Percentiles rank a stretch among this genome's conserved stretches.
Evolutionary conservation across 2,797 vertebrate genomes (phyloP).

Genomic region (Nyctibius grandis): DNA sequence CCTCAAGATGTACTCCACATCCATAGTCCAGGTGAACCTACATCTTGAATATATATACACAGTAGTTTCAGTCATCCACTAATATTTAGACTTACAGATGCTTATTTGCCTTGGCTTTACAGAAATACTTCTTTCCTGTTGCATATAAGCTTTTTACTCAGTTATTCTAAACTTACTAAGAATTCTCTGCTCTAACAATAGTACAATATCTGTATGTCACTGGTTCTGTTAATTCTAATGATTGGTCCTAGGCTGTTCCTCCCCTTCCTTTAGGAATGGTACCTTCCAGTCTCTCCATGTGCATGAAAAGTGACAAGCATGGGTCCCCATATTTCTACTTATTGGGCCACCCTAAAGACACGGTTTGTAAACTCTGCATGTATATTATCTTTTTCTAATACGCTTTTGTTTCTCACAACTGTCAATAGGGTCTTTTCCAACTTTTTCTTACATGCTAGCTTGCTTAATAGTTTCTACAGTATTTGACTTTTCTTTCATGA

Average conservation of each 20-base stretch:
- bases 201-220: constrained; percentile 86
- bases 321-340: constrained; percentile 99
- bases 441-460: constrained; percentile 49
- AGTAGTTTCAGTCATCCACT: constrained; percentile 64
- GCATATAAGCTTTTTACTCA: constrained; percentile 69
- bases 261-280: constrained; percentile 99
- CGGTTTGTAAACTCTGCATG: constrained; percentile 98
- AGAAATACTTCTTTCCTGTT: constrained; percentile 71
- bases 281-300: constrained; percentile 99
- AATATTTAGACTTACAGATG: constrained; percentile 77
- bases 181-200: constrained; percentile 84
- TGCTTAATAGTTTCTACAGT: constrained; percentile 20
- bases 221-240: constrained; percentile 98
- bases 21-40: constrained; percentile 11
- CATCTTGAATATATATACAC: constrained; percentile 25
- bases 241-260: constrained; percentile 99
- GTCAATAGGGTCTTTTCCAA: constrained; percentile 57
- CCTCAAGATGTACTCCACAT: constrained; percentile 69
- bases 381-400: constrained; percentile 83
- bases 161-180: constrained; percentile 79
- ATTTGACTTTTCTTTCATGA: neutral
- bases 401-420: constrained; percentile 64
- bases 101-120: constrained; percentile 66
- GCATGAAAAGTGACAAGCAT: constrained; percentile 99
- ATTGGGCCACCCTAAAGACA: constrained; percentile 99